A percentile compares a stretch with the other conserved stretches of the same genome.
These are phyloP conservation scores for Neolamprologus sp. DNA, from an alignment of 2,113 vertebrate species.

Conservation along the genomic window DNA sequence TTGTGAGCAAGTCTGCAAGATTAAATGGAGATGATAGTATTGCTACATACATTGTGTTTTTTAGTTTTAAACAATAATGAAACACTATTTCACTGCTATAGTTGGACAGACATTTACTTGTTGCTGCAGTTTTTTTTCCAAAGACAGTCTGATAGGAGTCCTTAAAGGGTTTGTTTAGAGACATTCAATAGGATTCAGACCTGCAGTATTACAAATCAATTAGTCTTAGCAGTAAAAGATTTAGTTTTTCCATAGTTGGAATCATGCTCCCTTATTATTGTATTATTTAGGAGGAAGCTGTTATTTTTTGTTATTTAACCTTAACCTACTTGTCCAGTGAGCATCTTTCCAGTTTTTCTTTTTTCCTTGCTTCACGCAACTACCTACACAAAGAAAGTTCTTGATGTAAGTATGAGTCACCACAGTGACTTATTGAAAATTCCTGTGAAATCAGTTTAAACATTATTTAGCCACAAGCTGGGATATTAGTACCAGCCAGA, in stretches of 20 bases:
- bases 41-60: neutral
- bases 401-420: constrained; percentile 83
- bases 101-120: neutral
- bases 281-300: neutral
- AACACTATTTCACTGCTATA: neutral
- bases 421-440: neutral
- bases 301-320: constrained; percentile 21
- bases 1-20: neutral
- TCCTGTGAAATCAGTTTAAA: neutral
- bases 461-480: neutral
- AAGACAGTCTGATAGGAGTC: neutral
- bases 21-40: neutral
- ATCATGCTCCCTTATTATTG: neutral
- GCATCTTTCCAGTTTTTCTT: constrained; percentile 94
- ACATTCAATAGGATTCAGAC: neutral
- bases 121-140: neutral
- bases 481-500: neutral
- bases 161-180: neutral
- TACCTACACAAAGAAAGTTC: constrained; percentile 92
- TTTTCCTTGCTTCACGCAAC: constrained; percentile 98
- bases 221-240: neutral
- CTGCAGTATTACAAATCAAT: neutral
- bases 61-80: neutral
- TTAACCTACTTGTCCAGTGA: constrained; percentile 86
- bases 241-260: neutral